These are phyloP conservation scores for Calephelis perditalis DNA, from an alignment of 2,888 invertebrate genomes.

Conservation along the genomic window DNA sequence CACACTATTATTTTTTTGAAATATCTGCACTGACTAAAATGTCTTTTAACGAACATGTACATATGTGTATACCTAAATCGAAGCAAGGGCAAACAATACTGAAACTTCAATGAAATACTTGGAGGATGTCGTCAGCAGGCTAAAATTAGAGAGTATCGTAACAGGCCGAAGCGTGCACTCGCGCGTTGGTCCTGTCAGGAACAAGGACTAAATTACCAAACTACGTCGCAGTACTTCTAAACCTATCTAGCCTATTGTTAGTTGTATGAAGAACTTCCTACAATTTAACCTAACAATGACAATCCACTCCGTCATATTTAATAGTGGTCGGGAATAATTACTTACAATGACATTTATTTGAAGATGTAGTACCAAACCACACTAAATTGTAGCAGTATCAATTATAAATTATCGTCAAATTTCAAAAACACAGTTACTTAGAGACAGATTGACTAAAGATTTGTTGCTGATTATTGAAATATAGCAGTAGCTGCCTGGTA, in stretches of 20 bases:
- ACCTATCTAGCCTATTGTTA: conserved; percentile 7
- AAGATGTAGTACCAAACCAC: no score
- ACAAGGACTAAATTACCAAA: conserved; percentile 29
- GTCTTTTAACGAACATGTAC: no score
- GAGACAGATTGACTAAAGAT: no score
- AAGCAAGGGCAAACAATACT: conserved; percentile 36
- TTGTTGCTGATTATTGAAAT: no score
- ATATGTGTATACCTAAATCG: conserved; percentile 17
- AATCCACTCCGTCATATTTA: conserved; percentile 3
- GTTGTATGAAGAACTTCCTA: conserved; percentile 11
- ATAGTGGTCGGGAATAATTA: neutral
- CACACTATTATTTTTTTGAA: no score
- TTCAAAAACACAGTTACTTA: no score
- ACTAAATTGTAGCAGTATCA: no score
- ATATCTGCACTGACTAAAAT: no score
- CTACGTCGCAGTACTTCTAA: conserved; percentile 11
- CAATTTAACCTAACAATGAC: conserved; percentile 11
- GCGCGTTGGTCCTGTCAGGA: conserved; percentile 50
- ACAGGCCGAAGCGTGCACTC: conserved; percentile 50
- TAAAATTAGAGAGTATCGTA: conserved; percentile 59
- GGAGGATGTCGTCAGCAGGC: conserved; percentile 52
- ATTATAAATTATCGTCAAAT: no score
- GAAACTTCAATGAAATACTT: conserved; percentile 57
- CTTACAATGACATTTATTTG: neutral
- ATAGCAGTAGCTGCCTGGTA: no score